phyloP scores from a whole-genome alignment of 2,113 vertebrate species.

The zebrafish (Danio rerio) region GRCz12tu NC_133189.1:49019001-49019500 shows the following conservation, averaged over 20 bases:
- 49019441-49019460: no score
- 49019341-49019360: neutral
- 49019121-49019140: slow-evolving; percentile 1
- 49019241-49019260: neutral
- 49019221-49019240: slow-evolving; percentile 4
- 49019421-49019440: no score
- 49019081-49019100: slow-evolving; percentile 8
- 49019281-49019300: slow-evolving; percentile 7
- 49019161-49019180: neutral
- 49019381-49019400: no score
- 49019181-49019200: slow-evolving; percentile 27
- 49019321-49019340: slow-evolving; percentile 3
- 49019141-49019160: neutral
- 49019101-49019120: neutral
- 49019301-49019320: neutral
- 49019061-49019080: neutral
- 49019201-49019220: slow-evolving; percentile 5
- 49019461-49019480: no score
- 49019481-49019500: no score
- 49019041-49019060: slow-evolving; percentile 39
- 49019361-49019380: neutral
- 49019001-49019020: slow-evolving; percentile 36
- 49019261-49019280: neutral
- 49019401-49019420: no score
- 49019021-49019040: slow-evolving; percentile 27